Evolutionary conservation across 2,797 vertebrate genomes (phyloP), one percentile per base, ranked within the genome.

Genomic region (Microchirus variegatus): DNA sequence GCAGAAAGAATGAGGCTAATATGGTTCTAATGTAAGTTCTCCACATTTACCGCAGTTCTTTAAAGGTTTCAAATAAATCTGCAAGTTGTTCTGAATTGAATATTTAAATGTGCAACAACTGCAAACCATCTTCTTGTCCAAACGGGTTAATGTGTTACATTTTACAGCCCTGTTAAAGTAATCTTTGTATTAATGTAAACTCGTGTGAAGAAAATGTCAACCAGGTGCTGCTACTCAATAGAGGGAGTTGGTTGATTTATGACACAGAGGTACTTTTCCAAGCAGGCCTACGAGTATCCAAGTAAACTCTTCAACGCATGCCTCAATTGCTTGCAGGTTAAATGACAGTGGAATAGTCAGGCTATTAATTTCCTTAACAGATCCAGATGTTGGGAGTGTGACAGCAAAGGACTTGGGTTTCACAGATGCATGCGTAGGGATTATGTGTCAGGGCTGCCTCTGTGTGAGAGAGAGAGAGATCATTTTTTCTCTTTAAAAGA

Each of bases 371-470:
- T 87, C 65, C 78, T 88, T 78, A 84, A 76, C 81, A 81, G 78
- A 91, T 86, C 88, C 91, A 92, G 90, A 92, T 92, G 90, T 89
- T 80, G 65, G 72, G 75, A 81, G 68, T 79, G 76, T 83, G 85
- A 81, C 70, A 80, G 57, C 77, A 73, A 53, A 58, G 44, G 66
- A 43, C 58, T 89, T 72, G 0, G 48, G 72, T 86, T 88, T 83
- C 72, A 68, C 61, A 62, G 73, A 74, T 41, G 40, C 78, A 77
- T 81, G 59, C 35, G 12, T 18, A 48, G 16, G 63, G 58, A 73
- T 59, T 71, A 63, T 18, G 31, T 70, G 64, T 76, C 67, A 17
- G 59, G 40, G 49, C 59, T 66, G 70, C 64, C 15, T 51, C 68
- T 53, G 15, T 41, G 52, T 50, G 42, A 37, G 36, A 50, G 16